phyloP scores from a whole-genome alignment of 2,888 invertebrate genomes.

The Thalpophila matura region DNA sequence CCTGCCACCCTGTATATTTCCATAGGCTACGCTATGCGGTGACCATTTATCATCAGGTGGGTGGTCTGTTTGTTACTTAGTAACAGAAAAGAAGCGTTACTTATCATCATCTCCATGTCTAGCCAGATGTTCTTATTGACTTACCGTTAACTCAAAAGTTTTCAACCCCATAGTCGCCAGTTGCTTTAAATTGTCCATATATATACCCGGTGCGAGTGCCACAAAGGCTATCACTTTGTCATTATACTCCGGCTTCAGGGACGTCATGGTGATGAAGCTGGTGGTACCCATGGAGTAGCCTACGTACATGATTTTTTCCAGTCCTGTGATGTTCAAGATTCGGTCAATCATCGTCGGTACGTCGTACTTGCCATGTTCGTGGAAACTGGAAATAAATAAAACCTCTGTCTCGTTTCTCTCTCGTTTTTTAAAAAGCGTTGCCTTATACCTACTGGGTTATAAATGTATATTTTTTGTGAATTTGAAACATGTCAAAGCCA shows the following conservation, averaged over 20 bases:
- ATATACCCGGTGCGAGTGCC: conserved; percentile 89
- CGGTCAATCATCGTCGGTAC: conserved; percentile 90
- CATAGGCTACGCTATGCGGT: no score
- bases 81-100: no score
- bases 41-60: no score
- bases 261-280: conserved; percentile 89
- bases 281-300: conserved; percentile 92
- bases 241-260: conserved; percentile 90
- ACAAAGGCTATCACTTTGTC: conserved; percentile 87
- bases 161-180: conserved; percentile 69
- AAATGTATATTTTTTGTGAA: no score
- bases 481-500: no score
- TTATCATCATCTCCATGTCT: background rate
- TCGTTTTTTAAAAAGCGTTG: no score
- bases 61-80: no score
- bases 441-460: no score
- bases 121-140: conserved; percentile 30
- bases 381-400: conserved; percentile 81
- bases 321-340: conserved; percentile 82
- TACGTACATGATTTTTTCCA: conserved; percentile 85
- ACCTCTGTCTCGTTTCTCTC: no score
- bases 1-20: no score
- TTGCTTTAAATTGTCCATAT: conserved; percentile 76
- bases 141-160: conserved; percentile 75
- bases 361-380: conserved; percentile 91